A percentile compares a stretch with the other conserved stretches of the same genome.
phyloP scores from a whole-genome alignment of 1,140 invertebrate genomes.

The Phocides pigmalion region DNA sequence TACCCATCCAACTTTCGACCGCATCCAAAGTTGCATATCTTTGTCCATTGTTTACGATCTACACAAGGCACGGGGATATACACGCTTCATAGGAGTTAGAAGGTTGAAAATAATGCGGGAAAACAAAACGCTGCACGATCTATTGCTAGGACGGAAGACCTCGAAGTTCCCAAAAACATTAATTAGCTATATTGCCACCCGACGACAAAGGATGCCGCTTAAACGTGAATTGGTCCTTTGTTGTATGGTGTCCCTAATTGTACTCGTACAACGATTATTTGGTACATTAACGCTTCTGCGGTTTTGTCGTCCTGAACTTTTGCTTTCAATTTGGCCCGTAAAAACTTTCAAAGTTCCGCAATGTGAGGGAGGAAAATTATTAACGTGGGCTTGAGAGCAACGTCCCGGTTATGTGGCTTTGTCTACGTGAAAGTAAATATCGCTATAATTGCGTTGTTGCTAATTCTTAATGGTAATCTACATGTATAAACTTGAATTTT shows the following conservation, averaged over 20 bases:
- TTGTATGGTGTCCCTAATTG: slow-evolving; percentile 27
- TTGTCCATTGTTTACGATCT: no score
- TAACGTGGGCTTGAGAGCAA: slow-evolving; percentile 15
- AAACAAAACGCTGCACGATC: no score
- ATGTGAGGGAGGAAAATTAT: slow-evolving; percentile 3
- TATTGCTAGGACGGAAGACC: not conserved
- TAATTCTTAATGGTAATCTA: no score
- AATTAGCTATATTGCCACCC: slow-evolving; percentile 12
- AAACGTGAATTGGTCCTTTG: slow-evolving; percentile 21
- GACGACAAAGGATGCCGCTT: slow-evolving; percentile 18
- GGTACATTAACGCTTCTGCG: slow-evolving; percentile 30
- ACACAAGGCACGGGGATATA: no score
- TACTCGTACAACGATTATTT: slow-evolving; percentile 27
- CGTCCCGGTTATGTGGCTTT: not conserved
- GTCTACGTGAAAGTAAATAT: not conserved
- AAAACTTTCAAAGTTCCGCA: slow-evolving; percentile 24
- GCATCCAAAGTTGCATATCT: no score
- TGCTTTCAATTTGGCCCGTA: slow-evolving; percentile 28
- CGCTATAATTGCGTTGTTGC: not conserved
- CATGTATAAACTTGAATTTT: no score
- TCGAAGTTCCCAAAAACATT: slow-evolving; percentile 14
- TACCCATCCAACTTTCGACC: no score
- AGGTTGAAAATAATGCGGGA: no score
- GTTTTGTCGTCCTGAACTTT: slow-evolving; percentile 25
- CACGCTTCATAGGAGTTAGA: no score